A percentile compares a stretch with the other conserved stretches of the same genome.
phyloP scores from a whole-genome alignment of 2,113 vertebrate species.

The Sitta europaea region DNA sequence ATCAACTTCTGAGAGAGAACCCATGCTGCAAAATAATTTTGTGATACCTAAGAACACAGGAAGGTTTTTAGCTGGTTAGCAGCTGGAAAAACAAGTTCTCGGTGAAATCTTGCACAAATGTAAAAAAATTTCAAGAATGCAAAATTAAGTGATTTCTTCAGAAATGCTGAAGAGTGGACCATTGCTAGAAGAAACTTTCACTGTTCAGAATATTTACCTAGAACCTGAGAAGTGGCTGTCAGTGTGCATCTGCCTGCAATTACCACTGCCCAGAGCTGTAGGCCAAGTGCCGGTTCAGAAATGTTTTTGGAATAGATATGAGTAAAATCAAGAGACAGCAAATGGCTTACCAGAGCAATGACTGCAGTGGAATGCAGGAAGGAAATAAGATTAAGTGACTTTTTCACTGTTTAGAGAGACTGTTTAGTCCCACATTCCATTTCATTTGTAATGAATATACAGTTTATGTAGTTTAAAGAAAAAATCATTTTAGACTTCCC shows the following conservation, averaged over 20 bases:
- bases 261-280: neutral
- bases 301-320: neutral
- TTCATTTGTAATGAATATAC: neutral
- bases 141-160: neutral
- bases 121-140: neutral
- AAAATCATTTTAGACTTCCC: neutral
- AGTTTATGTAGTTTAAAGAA: neutral
- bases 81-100: neutral
- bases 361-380: neutral
- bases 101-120: neutral
- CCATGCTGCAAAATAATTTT: neutral
- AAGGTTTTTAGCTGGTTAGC: neutral
- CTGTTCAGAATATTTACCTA: neutral
- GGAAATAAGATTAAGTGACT: neutral
- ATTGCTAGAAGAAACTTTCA: neutral
- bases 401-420: neutral
- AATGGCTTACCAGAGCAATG: neutral
- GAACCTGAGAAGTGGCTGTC: neutral
- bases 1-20: neutral
- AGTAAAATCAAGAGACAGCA: neutral
- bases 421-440: neutral
- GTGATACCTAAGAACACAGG: neutral
- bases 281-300: neutral
- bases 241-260: neutral
- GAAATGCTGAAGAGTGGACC: neutral